Percentiles rank a stretch among this genome's conserved stretches.
Evolutionary conservation across 2,113 vertebrate genomes (phyloP).

Genomic region (Hippocampus barbouri): DNA sequence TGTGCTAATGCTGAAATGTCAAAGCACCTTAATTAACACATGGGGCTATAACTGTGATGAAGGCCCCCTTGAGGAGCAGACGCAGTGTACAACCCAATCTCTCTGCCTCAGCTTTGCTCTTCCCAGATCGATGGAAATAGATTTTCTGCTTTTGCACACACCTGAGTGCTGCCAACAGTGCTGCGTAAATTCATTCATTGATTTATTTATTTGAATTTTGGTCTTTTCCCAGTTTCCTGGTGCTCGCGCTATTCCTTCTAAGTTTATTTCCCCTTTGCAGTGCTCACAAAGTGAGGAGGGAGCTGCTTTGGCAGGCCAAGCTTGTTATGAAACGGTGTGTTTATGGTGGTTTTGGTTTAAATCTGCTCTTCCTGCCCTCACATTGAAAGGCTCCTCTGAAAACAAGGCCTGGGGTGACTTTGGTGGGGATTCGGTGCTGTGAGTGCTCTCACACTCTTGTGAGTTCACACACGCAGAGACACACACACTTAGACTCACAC

Average conservation of each 20-base stretch:
- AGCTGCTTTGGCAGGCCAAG: slow-evolving; percentile 48
- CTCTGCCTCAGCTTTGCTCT: slow-evolving; percentile 50
- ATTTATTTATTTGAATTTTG: slow-evolving; percentile 28
- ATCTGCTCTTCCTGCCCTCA: slow-evolving; percentile 47
- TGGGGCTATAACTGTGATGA: slow-evolving; percentile 67
- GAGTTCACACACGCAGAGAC: slow-evolving; percentile 22
- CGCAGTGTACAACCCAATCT: slow-evolving; percentile 56
- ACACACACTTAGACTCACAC: slow-evolving; percentile 27
- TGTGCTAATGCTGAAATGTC: slow-evolving; percentile 64
- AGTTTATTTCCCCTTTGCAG: slow-evolving; percentile 51
- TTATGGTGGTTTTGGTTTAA: slow-evolving; percentile 57
- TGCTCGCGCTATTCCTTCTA: slow-evolving; percentile 34
- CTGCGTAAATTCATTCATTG: slow-evolving; percentile 44
- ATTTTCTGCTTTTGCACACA: slow-evolving; percentile 72
- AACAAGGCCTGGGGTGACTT: slow-evolving; percentile 47
- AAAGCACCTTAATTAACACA: slow-evolving; percentile 74
- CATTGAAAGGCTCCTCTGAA: slow-evolving; percentile 60
- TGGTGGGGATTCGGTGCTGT: slow-evolving; percentile 29
- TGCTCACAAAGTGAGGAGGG: slow-evolving; percentile 37
- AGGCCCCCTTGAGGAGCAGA: slow-evolving; percentile 61
- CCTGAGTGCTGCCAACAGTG: slow-evolving; percentile 67
- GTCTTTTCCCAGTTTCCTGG: slow-evolving; percentile 20
- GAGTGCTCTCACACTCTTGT: slow-evolving; percentile 15
- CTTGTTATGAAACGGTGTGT: slow-evolving; percentile 58
- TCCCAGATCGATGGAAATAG: slow-evolving; percentile 65